Evolutionary conservation across 2,888 invertebrate species (phyloP), one percentile per base, ranked within the genome.

Genomic region (Camponotus fellah): DNA sequence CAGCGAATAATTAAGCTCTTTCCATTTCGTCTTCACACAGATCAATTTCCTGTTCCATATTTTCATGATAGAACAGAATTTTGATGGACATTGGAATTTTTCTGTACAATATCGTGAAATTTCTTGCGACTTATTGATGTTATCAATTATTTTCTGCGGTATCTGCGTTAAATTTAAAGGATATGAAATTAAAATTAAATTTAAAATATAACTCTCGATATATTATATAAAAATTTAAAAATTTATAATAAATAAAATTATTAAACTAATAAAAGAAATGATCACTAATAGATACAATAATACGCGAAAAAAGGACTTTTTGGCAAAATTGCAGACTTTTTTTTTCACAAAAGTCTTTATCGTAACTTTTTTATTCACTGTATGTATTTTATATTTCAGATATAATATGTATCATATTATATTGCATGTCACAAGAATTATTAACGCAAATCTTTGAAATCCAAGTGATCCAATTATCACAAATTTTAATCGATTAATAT

Each of bases 1-100:
- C 12, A 5, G 14, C 14, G 34, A 65, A 65, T 75, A 65, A 75
- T 65, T 32, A 49, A 46, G 26, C 46, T 65, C n/a, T 65, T 74
- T 62, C n/a, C 40, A 74, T 62, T 37, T 74, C 40, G 17, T 32
- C 14, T 60, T 26, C 60, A 17, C 3, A 26, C 43, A 14, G n/a
- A 32, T 32, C 32, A 4, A 62, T 43, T 43, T 74, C 43, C 43
- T 64, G 17, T n/a, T 26, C 4, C 26, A n/a, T 17, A 64, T 64
- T 43, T 74, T 26, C 12, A 9, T 17, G 17, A 58, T 43, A 43
- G n/a, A 64, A 32, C 8, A 62, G 26, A 26, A 8, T 12, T 62
- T 74, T 32, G 43, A 43, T 58, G 4, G 32, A n/a, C n/a, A n/a
- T n/a, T n/a, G n/a, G n/a, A n/a, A n/a, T n/a, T n/a, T n/a, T 64